Conservation (phyloP, 2,113 vertebrate species). For the Chiloscyllium plagiosum region DNA sequence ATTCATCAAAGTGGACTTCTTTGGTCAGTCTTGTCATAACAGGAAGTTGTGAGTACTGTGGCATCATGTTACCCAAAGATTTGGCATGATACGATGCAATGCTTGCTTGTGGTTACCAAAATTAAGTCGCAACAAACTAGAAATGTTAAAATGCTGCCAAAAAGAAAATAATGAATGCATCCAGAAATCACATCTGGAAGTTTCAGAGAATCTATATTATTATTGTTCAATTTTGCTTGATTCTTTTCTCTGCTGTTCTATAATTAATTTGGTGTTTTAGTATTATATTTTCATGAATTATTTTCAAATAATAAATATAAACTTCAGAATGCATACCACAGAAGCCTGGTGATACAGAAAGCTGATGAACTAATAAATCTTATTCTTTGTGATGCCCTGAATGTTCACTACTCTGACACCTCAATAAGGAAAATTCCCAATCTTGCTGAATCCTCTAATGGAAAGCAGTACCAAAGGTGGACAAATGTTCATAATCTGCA, state of each 20-base stretch:
- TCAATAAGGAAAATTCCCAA: background rate
- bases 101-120: conserved; percentile 4
- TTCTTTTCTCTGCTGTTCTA: background rate
- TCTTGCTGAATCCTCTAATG: background rate
- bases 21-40: conserved; percentile 1
- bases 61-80: background rate
- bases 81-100: background rate
- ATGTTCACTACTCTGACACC: background rate
- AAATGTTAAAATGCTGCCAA: background rate
- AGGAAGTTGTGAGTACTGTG: background rate
- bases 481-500: background rate
- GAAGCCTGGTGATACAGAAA: background rate
- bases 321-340: background rate
- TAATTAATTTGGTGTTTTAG: background rate
- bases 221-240: background rate
- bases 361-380: background rate
- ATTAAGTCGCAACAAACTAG: background rate
- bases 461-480: background rate
- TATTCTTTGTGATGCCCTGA: background rate
- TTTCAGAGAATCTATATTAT: background rate
- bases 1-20: background rate
- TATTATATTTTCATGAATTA: background rate
- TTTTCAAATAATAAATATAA: background rate
- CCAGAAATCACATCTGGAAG: background rate
- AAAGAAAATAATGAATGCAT: background rate